Conservation (phyloP, 1,140 invertebrate species). For the Hyphantria cunea region DNA sequence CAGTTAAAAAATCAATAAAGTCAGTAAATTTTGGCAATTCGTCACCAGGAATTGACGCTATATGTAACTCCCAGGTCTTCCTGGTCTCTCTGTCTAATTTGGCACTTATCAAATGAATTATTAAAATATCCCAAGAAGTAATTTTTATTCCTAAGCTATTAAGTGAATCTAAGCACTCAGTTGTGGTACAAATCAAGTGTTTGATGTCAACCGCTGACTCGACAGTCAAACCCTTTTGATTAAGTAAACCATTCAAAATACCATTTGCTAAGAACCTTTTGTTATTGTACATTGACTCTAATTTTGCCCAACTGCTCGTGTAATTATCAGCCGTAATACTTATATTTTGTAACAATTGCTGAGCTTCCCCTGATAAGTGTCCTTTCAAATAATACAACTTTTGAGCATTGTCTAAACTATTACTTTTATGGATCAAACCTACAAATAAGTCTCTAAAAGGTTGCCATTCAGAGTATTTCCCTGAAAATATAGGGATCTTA, state of each 20-base stretch:
- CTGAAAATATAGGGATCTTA: slow-evolving; percentile 1
- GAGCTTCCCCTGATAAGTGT: neutral
- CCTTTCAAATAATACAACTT: neutral
- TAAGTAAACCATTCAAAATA: neutral
- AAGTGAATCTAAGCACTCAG: neutral
- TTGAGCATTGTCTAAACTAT: neutral
- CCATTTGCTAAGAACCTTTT: slow-evolving; percentile 1
- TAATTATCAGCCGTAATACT: neutral
- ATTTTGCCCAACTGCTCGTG: neutral
- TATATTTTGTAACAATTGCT: neutral
- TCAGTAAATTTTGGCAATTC: neutral
- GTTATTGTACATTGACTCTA: neutral
- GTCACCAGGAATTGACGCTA: neutral
- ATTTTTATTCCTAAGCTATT: neutral
- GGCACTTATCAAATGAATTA: neutral
- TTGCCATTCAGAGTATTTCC: neutral
- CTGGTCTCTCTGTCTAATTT: slow-evolving; percentile 6
- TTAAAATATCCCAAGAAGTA: neutral
- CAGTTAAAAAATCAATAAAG: slow-evolving; percentile 11
- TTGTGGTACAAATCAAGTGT: neutral
- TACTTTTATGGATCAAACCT: neutral
- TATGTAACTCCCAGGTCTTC: slow-evolving; percentile 6
- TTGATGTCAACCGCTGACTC: neutral
- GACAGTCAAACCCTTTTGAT: neutral
- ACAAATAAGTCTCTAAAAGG: neutral